A percentile compares a stretch with the other conserved stretches of the same genome.
Evolutionary conservation across 2,113 vertebrate species (phyloP).

Genomic region (Calypte anna): DNA sequence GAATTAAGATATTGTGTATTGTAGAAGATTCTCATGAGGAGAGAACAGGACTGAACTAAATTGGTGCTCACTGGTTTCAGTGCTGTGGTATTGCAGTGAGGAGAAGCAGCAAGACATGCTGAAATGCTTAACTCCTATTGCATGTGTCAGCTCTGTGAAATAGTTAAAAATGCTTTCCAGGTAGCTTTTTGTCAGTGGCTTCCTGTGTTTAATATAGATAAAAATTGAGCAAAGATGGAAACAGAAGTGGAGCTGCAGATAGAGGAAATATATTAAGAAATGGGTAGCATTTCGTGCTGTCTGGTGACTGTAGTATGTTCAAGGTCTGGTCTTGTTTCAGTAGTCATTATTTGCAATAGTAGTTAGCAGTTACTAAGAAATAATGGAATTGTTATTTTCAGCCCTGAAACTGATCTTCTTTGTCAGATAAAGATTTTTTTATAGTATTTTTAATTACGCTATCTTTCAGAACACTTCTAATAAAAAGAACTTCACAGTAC

Average conservation of each 20-base stretch:
- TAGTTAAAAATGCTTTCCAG: not conserved
- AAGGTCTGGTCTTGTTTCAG: not conserved
- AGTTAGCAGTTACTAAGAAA: not conserved
- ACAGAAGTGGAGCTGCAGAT: not conserved
- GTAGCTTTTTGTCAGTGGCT: not conserved
- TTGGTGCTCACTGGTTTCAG: not conserved
- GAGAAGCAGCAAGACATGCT: not conserved
- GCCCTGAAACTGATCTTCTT: not conserved
- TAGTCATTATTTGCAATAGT: not conserved
- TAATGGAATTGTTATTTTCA: not conserved
- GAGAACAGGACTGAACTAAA: not conserved
- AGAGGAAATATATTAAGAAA: not conserved
- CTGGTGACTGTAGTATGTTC: not conserved
- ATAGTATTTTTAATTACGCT: not conserved
- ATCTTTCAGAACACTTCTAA: not conserved
- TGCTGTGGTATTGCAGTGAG: not conserved
- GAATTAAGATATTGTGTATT: not conserved
- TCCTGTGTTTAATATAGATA: not conserved
- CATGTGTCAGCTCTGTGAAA: not conserved
- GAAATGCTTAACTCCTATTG: not conserved
- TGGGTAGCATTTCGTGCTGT: not conserved
- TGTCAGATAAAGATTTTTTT: not conserved
- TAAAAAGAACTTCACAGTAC: not conserved
- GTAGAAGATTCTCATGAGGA: not conserved
- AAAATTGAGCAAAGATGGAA: not conserved